These are phyloP conservation scores for Melospiza georgiana DNA, from an alignment of 2,113 vertebrate genomes.

Conservation along the genomic window DNA sequence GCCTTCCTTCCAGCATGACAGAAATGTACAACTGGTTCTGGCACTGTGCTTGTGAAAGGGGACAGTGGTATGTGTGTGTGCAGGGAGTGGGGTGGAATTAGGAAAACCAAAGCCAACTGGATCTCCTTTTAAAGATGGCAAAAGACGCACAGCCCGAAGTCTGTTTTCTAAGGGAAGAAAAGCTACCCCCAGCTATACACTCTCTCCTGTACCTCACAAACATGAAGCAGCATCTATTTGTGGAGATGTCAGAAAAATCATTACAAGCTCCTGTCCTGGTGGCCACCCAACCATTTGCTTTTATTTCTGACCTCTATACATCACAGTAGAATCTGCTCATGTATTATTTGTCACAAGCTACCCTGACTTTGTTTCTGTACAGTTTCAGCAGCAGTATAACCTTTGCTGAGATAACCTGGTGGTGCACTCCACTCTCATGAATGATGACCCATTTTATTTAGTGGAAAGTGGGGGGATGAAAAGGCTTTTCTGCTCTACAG, in stretches of 20 bases:
- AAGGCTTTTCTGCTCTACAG: background rate
- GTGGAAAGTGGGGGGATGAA: background rate
- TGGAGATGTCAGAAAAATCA: background rate
- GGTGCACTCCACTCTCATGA: background rate
- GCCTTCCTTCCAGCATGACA: background rate
- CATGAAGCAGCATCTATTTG: background rate
- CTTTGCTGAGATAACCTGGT: background rate
- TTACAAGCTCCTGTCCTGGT: background rate
- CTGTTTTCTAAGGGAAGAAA: background rate
- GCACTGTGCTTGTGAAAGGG: background rate
- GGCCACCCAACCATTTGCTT: background rate
- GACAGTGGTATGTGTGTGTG: background rate
- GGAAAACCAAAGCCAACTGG: background rate
- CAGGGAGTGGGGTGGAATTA: rapidly evolving
- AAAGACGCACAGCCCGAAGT: background rate
- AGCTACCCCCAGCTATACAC: rapidly evolving
- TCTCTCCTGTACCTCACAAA: background rate
- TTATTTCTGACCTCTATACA: background rate
- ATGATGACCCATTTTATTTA: background rate
- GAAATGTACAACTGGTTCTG: background rate
- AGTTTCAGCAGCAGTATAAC: background rate
- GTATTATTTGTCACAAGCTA: background rate
- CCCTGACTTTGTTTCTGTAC: background rate
- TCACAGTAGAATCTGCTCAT: background rate
- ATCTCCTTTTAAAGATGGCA: background rate